Conservation (phyloP, 1,140 invertebrate genomes). For the Archegozetes longisetosus region DNA sequence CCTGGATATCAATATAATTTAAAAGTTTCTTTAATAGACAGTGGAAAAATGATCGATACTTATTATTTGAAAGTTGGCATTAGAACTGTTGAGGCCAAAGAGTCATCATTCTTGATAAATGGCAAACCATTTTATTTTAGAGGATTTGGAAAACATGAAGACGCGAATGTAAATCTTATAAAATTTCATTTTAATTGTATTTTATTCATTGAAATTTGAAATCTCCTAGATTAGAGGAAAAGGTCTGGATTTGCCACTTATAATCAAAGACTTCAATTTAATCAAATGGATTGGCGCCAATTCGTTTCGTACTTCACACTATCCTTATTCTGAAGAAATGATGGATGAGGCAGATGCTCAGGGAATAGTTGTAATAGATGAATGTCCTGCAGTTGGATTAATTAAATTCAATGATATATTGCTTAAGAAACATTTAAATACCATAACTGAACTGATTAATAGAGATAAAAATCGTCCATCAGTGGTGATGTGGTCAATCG, state of each 20-base stretch:
- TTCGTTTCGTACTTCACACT: conserved; percentile 90
- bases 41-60: conserved; percentile 39
- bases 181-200: background rate
- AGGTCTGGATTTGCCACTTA: conserved; percentile 58
- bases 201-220: background rate
- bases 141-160: conserved; percentile 89
- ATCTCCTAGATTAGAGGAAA: conserved; percentile 48
- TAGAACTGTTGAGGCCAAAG: conserved; percentile 48
- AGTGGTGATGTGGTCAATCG: conserved; percentile 89
- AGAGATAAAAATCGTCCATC: conserved; percentile 86
- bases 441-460: conserved; percentile 54
- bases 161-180: conserved; percentile 53
- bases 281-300: conserved; percentile 90
- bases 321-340: conserved; percentile 95
- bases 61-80: conserved; percentile 74
- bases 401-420: conserved; percentile 44
- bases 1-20: conserved; percentile 61
- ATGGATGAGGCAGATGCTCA: conserved; percentile 83
- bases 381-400: conserved; percentile 83
- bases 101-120: conserved; percentile 60
- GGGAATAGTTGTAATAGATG: conserved; percentile 90
- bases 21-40: conserved; percentile 37
- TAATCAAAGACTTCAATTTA: conserved; percentile 60
- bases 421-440: conserved; percentile 59
- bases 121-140: conserved; percentile 66